phyloP scores from a whole-genome alignment of 2,888 invertebrate species.

The Drosophila nr. fundita region DNA sequence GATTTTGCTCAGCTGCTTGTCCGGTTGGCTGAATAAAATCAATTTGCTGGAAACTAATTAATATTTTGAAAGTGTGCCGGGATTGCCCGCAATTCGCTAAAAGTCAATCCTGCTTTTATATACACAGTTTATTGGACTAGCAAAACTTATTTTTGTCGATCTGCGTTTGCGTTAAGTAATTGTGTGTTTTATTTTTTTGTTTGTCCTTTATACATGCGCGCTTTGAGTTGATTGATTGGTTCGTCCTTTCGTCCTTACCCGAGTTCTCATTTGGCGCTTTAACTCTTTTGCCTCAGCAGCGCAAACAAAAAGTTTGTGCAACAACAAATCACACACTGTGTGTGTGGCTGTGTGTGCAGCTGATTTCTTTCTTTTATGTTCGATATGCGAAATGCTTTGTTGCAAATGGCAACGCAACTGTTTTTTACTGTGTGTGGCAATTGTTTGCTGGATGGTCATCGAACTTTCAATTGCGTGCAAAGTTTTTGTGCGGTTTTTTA shows the following conservation, averaged over 20 bases:
- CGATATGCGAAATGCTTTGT: slow-evolving; percentile 37
- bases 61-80: slow-evolving; percentile 28
- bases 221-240: slow-evolving; percentile 60
- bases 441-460: slow-evolving; percentile 58
- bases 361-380: slow-evolving; percentile 15
- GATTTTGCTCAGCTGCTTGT: background rate
- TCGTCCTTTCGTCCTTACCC: slow-evolving; percentile 20
- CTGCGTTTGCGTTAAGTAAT: background rate
- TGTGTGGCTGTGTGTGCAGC: slow-evolving; percentile 1
- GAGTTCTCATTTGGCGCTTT: slow-evolving; percentile 53
- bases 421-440: slow-evolving; percentile 30
- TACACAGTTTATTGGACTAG: slow-evolving; percentile 26
- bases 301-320: slow-evolving; percentile 29
- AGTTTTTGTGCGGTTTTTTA: slow-evolving; percentile 39
- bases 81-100: slow-evolving; percentile 44
- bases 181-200: slow-evolving; percentile 32
- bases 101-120: slow-evolving; percentile 34
- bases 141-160: slow-evolving; percentile 32
- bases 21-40: slow-evolving; percentile 32
- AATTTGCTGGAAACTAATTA: slow-evolving; percentile 68
- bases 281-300: slow-evolving; percentile 45
- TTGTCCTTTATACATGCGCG: slow-evolving; percentile 47
- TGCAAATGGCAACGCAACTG: slow-evolving; percentile 49
- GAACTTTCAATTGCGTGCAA: slow-evolving; percentile 64
- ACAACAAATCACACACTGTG: slow-evolving; percentile 50